Conservation (phyloP, 2,797 vertebrate species). For the Poecile montanus region DNA sequence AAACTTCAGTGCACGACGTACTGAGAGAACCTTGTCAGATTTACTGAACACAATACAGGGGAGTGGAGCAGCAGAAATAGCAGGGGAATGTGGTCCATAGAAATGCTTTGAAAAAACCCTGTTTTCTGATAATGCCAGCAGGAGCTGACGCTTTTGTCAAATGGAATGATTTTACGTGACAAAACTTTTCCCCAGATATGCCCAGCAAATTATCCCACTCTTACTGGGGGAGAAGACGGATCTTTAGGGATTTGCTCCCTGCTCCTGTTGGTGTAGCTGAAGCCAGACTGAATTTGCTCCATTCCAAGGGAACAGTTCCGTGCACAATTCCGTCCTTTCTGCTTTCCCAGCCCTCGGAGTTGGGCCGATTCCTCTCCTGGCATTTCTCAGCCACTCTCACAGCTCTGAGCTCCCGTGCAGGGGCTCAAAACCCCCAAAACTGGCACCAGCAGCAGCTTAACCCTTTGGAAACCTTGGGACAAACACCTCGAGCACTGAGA, state of each 20-base stretch:
- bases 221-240: background rate
- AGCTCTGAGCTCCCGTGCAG: background rate
- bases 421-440: background rate
- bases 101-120: background rate
- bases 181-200: background rate
- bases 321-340: background rate
- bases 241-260: background rate
- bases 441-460: background rate
- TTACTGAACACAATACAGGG: background rate
- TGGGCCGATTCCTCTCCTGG: rapidly evolving
- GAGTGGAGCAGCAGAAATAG: background rate
- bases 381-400: background rate
- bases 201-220: background rate
- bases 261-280: background rate
- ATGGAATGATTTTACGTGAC: background rate
- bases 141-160: background rate
- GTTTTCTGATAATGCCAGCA: background rate
- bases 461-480: background rate
- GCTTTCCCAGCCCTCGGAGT: background rate
- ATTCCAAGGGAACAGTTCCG: background rate
- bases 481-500: rapidly evolving
- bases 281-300: background rate
- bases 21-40: conserved; percentile 10
- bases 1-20: conserved; percentile 18
- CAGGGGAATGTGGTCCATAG: background rate